phyloP scores from a whole-genome alignment of 2,113 vertebrate species.

The Solea senegalensis region DNA sequence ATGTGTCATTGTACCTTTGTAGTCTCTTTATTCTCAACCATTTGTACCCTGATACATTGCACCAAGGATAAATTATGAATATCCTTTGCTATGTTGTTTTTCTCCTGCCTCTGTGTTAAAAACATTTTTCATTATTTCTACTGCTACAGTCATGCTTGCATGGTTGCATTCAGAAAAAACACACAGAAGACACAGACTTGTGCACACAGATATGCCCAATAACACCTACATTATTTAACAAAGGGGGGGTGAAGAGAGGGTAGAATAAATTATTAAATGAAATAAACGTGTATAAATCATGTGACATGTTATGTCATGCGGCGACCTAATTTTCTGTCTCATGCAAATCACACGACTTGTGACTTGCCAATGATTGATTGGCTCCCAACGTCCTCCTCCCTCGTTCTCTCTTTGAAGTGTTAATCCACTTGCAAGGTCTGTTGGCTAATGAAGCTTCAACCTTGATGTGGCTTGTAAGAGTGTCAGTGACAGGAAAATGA shows the following conservation, averaged over 20 bases:
- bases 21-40: too few relatives aligned
- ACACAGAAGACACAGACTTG: constrained; percentile 27
- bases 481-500: constrained; percentile 9
- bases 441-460: constrained; percentile 55
- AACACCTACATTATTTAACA: not conserved
- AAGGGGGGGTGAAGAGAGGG: not conserved
- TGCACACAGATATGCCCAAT: constrained; percentile 5
- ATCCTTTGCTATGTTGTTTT: not conserved
- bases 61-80: not conserved
- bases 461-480: constrained; percentile 45
- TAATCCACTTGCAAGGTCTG: constrained; percentile 59
- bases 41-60: too few relatives aligned
- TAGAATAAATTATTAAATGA: not conserved
- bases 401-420: constrained; percentile 60
- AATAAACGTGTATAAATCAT: not conserved
- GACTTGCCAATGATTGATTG: constrained; percentile 6
- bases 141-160: constrained; percentile 8
- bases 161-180: constrained; percentile 23
- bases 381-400: constrained; percentile 3
- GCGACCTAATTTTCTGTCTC: constrained; percentile 12
- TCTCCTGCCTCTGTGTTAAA: constrained; percentile 5
- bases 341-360: constrained; percentile 23
- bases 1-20: too few relatives aligned
- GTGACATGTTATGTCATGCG: constrained; percentile 4
- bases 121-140: constrained; percentile 16